Evolutionary conservation across 1,140 invertebrate genomes (phyloP).

Genomic region (Pissodes strobi): DNA sequence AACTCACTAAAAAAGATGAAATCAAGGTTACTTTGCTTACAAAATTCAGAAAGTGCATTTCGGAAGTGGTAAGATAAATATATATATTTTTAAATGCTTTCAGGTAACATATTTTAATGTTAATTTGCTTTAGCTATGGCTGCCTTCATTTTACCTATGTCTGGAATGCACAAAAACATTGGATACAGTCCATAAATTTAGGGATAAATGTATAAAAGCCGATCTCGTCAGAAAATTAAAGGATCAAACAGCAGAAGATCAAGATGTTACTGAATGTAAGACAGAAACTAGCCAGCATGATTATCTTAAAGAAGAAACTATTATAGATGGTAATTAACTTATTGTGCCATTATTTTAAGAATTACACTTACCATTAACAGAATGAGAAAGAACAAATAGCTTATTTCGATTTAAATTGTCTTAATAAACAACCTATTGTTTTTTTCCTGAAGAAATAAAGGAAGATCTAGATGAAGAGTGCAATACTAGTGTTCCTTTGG

Average conservation of each 20-base stretch:
- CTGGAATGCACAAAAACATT: constrained; percentile 11
- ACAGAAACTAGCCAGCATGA: too few relatives aligned
- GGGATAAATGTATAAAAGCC: constrained; percentile 30
- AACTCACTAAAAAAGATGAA: constrained; percentile 8
- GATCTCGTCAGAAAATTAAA: not conserved
- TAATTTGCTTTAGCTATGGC: constrained; percentile 27
- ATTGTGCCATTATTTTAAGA: too few relatives aligned
- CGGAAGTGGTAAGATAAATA: constrained; percentile 12
- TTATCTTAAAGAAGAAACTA: too few relatives aligned
- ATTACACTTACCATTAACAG: too few relatives aligned
- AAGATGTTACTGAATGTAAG: not conserved
- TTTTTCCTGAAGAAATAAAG: too few relatives aligned
- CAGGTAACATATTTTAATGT: too few relatives aligned
- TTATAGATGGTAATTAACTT: too few relatives aligned
- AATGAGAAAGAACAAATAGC: too few relatives aligned
- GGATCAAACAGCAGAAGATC: not conserved
- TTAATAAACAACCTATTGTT: too few relatives aligned
- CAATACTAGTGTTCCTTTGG: too few relatives aligned
- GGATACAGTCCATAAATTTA: constrained; percentile 26
- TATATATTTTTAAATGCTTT: not conserved
- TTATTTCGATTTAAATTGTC: too few relatives aligned
- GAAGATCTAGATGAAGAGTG: too few relatives aligned
- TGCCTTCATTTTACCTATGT: constrained; percentile 26
- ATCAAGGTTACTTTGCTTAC: not conserved
- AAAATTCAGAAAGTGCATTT: constrained; percentile 14